Conservation (phyloP, 1,140 invertebrate genomes). For the Apis cerana region DNA sequence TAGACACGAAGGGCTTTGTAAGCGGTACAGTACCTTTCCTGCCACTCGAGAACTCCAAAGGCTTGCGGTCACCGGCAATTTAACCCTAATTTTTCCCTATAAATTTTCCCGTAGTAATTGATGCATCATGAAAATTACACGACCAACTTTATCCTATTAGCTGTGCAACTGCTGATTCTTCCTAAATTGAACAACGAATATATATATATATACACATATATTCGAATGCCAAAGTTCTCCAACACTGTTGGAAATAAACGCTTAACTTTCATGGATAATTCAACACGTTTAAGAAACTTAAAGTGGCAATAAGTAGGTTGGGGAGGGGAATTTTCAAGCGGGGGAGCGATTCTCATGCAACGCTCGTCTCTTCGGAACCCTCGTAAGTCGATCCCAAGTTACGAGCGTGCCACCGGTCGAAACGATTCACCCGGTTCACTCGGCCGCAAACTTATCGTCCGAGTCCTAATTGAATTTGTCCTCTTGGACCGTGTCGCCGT, state of each 20-base stretch:
- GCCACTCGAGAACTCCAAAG: constrained; percentile 6
- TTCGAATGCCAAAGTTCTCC: constrained; percentile 2
- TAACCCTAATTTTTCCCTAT: constrained; percentile 52
- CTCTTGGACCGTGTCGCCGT: constrained; percentile 71
- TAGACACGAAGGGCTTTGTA: constrained; percentile 64
- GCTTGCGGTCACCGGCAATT: constrained; percentile 59
- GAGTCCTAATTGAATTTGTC: constrained; percentile 77
- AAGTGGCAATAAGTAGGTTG: constrained; percentile 46
- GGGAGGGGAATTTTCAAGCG: constrained; percentile 33
- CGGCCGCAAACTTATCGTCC: constrained; percentile 70
- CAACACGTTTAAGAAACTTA: constrained; percentile 51
- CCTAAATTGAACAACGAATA: not conserved
- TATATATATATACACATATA: not conserved
- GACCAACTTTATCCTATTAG: constrained; percentile 17
- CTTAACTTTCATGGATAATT: constrained; percentile 31
- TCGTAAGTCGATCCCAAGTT: constrained; percentile 54
- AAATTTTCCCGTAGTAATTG: constrained; percentile 41
- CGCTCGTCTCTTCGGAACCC: constrained; percentile 47
- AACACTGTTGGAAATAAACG: constrained; percentile 7
- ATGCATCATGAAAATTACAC: constrained; percentile 3
- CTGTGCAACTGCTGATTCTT: not conserved
- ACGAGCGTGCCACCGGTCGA: constrained; percentile 34
- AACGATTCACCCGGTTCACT: constrained; percentile 65
- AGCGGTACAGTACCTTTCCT: constrained; percentile 1
- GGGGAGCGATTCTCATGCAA: constrained; percentile 46